Evolutionary conservation across 1,140 invertebrate species (phyloP), one percentile per base, ranked within the genome.

Genomic region (Leptopilina clavipes): DNA sequence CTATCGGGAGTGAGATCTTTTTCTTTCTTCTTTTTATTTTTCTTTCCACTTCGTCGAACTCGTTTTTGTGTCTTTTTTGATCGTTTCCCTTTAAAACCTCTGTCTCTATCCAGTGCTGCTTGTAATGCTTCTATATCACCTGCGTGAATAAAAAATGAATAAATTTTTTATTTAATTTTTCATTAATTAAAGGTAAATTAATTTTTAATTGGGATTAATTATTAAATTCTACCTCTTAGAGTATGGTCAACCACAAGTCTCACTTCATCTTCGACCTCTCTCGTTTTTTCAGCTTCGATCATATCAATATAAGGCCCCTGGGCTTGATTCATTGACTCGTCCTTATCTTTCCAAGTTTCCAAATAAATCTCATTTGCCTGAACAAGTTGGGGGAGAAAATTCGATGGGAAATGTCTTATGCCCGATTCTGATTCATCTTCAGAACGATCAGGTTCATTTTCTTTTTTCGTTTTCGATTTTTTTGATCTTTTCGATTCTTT

Each of bases 1-100:
- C 96, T 92, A 85, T 99, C 97, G 0, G 97, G 96, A 17, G 98
- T 99, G 48, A 99, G 90, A 91, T 99, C 97, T 89, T 99, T 99
- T 84, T 98, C 97, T 88, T 97, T 98, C 85, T 97, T 97, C 86
- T 96, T 97, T 88, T 97, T 98, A 81, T 93, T 94, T 78, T 96
- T 97, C 85, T 96, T 97, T 19, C 95, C 95, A 73, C 95, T 94
- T 8, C 94, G 92, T 22, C 95, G 92, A 19, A 95, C 92, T 91
- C 94, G 94, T 87, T 95, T 96, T 86, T 96, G 97, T 83, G 93
- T 93, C 89, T 96, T 97, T 84, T 95, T 96, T 7, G 89, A 86
- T 81, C 95, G 95, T 90, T 96, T 96, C 0, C 94, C 93, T 88
- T 95, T 95, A 75, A 92, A 89, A 17, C 94, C 93, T 86, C 91